Base-by-base conservation (phyloP, 2,113 vertebrate species). In the Orthonyx spaldingii region DNA sequence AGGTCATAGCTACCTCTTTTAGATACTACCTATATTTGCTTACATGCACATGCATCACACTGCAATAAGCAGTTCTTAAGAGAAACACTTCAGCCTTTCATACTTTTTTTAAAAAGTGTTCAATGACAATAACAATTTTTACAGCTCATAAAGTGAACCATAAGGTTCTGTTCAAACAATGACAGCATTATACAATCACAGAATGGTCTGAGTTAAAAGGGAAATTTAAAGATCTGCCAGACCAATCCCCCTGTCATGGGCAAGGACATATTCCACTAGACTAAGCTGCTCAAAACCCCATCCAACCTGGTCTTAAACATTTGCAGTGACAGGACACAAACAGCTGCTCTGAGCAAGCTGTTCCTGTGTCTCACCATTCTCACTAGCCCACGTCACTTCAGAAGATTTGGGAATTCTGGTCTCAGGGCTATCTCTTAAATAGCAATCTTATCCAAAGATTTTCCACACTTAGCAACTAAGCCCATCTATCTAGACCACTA, bases 371-470 rank as follows among this genome's bases (percentile, higher is more conserved):
- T 68, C 57, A 56, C 3, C 18, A 42, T 23, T 28, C 28, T 74
- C 32, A 26, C 30, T 21, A 47, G 11, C 13, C 19, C 1, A 0
- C 1, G 0, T 21, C 16, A 66, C 33, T 65, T 47, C 64, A 89
- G 79, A 93, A 83, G 59, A 82, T 22, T 27, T 44, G 32, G 27
- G 35, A 87, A 64, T 49, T 23, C 7, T 60, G 27, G 50, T 76
- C 53, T 89, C 80, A 4, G 6, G 28, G 32, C 16, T 68, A 11
- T 26, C 12, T 79, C 71, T 83, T 65, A 52, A 76, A 42, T 1
- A 85, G 27, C 30, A 71, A 49, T 35, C 22, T 53, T 72, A 74
- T 11, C 37, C 63, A 41, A 82, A 85, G 22, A 56, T 47, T 44
- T 86, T 84, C 42, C 53, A 68, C 33, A 13, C 9, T 60, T 46